phyloP scores from a whole-genome alignment of 2,797 vertebrate species.

The Acropternis orthonyx region DNA sequence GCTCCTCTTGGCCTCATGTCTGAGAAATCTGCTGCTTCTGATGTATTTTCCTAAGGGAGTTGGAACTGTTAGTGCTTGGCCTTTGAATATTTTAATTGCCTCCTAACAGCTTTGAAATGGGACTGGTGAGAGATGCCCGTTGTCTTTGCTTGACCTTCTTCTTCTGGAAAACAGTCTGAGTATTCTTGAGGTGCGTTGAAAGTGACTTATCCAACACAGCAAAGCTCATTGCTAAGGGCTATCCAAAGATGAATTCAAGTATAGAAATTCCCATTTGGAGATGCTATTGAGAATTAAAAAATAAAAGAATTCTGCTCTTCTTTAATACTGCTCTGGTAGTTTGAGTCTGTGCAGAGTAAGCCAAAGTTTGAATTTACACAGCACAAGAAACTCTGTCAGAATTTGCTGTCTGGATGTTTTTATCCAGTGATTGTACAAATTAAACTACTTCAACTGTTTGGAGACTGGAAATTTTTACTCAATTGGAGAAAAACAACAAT shows the following conservation, averaged over 20 bases:
- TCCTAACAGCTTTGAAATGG: not conserved
- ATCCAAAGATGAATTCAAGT: not conserved
- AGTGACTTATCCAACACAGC: not conserved
- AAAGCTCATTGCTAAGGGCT: not conserved
- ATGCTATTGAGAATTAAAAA: not conserved
- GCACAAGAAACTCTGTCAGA: not conserved
- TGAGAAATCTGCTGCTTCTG: constrained; percentile 29
- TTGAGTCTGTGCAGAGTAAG: not conserved
- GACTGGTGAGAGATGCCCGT: not conserved
- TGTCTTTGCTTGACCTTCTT: not conserved
- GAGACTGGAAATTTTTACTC: not conserved
- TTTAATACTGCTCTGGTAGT: not conserved
- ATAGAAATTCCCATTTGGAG: not conserved
- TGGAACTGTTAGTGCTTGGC: constrained; percentile 5
- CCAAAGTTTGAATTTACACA: not conserved
- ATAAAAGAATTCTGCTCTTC: not conserved
- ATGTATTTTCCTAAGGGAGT: not conserved
- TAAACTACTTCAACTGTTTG: not conserved
- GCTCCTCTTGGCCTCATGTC: not conserved
- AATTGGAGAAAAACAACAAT: not conserved
- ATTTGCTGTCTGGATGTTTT: not conserved
- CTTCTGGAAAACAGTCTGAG: not conserved
- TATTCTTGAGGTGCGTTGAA: not conserved
- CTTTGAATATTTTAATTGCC: constrained; percentile 8
- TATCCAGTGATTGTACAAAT: not conserved